Base-by-base conservation (phyloP, 2,113 vertebrate species). In the Corythoichthys haematopterus region DNA sequence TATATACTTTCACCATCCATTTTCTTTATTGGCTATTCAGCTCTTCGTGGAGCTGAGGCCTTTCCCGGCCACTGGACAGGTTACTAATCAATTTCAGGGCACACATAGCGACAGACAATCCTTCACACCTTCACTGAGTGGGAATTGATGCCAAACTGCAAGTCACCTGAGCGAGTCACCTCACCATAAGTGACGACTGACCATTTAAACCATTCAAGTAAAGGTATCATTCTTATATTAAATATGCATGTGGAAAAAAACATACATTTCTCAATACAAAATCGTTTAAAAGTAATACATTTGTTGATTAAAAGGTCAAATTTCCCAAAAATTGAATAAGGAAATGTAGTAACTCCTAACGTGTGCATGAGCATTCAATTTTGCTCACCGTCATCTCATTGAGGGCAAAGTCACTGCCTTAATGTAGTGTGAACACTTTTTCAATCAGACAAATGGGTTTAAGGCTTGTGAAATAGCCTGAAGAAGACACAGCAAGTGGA, bases 401-500 rank as follows among this genome's bases (percentile, higher is more conserved):
- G 43, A 45, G 53, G 20, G 20, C 11, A 33, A 16, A 33, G 50
- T 3, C 11, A 59, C 6, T 15, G 8, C 36, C 40, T n/a, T n/a
- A 40, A n/a, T 60, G 37, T 47, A 53, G 69, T 20, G 2, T 40
- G 1, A 35, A 55, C 74, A 40, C 16, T 66, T 62, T 68, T 46
- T 33, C 35, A 38, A 46, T 56, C 52, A 71, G 20, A 46, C 55
- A 20, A 61, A 28, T 43, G 60, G 35, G 6, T 75, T 68, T 65
- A 80, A 85, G 75, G 80, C 62, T 78, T 14, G 14, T 33, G 38
- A 43, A 43, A 60, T 20, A 12, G 16, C 15, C 37, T 60, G 15
- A 60, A 43, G 58, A 60, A 40, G 38, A 38, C 57, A 59, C 16
- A 4, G 3, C 16, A 60, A 60, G 58, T 8, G 16, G 58, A 60